Base-by-base conservation (phyloP, 2,888 invertebrate species). In the Cheilosia scutellata region DNA sequence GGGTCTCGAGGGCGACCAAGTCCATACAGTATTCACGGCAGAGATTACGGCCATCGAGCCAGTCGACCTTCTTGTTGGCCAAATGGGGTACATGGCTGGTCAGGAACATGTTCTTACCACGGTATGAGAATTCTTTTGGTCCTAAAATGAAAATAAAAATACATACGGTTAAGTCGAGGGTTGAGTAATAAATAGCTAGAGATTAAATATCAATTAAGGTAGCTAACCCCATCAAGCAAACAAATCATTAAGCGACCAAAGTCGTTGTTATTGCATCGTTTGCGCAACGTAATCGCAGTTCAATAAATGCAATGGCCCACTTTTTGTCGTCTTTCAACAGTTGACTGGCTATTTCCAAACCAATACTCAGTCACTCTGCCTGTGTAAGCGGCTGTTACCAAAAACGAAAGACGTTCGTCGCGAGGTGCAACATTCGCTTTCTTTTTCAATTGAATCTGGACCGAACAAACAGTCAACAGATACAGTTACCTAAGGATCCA, bases 11-110 rank as follows among this genome's bases (percentile, higher is more conserved):
- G 25, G 97, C 96, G 60, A 97, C 96, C 89, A 97, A 94, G 93
- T 98, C 98, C 98, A 98, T 98, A 93, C 98, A 98, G 93, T 97
- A 97, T 92, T 97, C 97, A 88, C 98, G 95, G 94, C 98, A 98
- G 90, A 97, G 94, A 93, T 98, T 98, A 89, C 97, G 95, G 31
- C 97, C 97, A 89, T 97, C 97, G 89, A 97, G 92, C 97, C 98
- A 98, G 93, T 98, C 97, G 63, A 97, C 95, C 93, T 96, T 97
- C 92, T 95, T 95, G 91, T 95, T 96, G 79, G 96, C 95, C 87
- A 96, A 94, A 87, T 94, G 94, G 68, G 96, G 96, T 74, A 97
- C 95, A 91, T 97, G 96, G 25, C 96, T 96, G 89, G 94, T 97
- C 94, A 94, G 96, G 95, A 97, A 97, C 93, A 97, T 97, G 93